phyloP scores from a whole-genome alignment of 2,113 vertebrate genomes.

The Nothoprocta perdicaria region DNA sequence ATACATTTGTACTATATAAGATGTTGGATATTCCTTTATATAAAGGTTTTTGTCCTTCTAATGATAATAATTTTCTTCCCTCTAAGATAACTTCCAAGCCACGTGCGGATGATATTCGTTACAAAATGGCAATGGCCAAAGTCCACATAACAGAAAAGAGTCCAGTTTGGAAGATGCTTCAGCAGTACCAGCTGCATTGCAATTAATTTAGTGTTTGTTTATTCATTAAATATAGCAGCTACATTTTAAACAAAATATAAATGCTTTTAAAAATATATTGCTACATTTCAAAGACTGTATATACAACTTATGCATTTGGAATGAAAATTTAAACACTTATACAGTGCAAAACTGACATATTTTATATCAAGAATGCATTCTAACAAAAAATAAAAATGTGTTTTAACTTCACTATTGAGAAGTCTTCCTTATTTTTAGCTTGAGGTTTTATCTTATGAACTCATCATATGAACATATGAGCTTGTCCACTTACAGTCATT shows the following conservation, averaged over 20 bases:
- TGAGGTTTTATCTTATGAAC: too few relatives aligned
- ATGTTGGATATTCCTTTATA: background rate
- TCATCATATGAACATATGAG: background rate
- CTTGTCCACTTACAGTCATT: background rate
- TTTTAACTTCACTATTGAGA: background rate
- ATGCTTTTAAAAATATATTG: conserved; percentile 32
- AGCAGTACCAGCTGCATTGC: conserved; percentile 61
- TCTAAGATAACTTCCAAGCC: conserved; percentile 88
- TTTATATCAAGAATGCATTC: background rate
- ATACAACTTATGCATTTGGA: background rate
- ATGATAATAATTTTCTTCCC: conserved; percentile 7
- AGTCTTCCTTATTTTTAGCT: background rate
- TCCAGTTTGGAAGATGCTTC: conserved; percentile 87
- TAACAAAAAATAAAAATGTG: background rate
- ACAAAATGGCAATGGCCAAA: conserved; percentile 82
- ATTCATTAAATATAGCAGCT: conserved; percentile 51
- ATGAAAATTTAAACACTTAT: conserved; percentile 40
- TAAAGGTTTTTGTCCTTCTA: background rate
- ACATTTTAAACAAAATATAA: conserved; percentile 53
- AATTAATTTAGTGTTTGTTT: conserved; percentile 54
- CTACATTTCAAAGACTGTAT: conserved; percentile 5
- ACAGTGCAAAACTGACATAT: background rate
- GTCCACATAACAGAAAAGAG: conserved; percentile 85
- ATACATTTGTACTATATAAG: background rate
- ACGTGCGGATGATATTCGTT: conserved; percentile 75